These are phyloP conservation scores for Antheraea pernyi DNA, from an alignment of 1,140 invertebrate genomes.

Conservation along the genomic window DNA sequence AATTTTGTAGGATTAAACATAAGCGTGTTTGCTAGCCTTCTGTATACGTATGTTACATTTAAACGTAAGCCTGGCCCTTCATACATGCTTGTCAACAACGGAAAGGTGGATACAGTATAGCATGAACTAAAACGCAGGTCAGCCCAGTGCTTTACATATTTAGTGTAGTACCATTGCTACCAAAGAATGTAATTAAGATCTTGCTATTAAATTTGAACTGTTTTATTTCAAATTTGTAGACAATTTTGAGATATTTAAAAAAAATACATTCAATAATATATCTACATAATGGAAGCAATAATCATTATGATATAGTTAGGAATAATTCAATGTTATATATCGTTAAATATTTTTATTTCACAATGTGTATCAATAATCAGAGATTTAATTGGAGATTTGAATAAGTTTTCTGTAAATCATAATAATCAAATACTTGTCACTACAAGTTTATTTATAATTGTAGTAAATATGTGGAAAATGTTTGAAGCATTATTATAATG, in stretches of 20 bases:
- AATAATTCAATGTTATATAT: no score
- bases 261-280: no score
- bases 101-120: constrained; percentile 66
- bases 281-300: not conserved
- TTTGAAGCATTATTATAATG: no score
- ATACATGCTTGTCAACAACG: constrained; percentile 52
- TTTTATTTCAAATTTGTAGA: not conserved
- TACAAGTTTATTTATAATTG: no score
- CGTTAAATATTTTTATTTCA: not conserved
- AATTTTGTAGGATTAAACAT: constrained; percentile 93
- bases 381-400: no score
- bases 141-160: constrained; percentile 34
- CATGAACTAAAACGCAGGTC: constrained; percentile 25
- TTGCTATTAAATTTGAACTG: not conserved
- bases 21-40: constrained; percentile 62
- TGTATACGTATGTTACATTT: constrained; percentile 71
- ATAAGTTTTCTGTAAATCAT: no score
- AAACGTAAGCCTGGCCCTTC: constrained; percentile 52
- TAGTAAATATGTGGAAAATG: no score
- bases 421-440: no score
- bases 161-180: constrained; percentile 43
- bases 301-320: no score
- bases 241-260: not conserved
- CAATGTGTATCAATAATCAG: not conserved
- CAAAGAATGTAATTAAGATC: constrained; percentile 46